phyloP scores from a whole-genome alignment of 2,797 vertebrate species.

The Myotis vivesi region DNA sequence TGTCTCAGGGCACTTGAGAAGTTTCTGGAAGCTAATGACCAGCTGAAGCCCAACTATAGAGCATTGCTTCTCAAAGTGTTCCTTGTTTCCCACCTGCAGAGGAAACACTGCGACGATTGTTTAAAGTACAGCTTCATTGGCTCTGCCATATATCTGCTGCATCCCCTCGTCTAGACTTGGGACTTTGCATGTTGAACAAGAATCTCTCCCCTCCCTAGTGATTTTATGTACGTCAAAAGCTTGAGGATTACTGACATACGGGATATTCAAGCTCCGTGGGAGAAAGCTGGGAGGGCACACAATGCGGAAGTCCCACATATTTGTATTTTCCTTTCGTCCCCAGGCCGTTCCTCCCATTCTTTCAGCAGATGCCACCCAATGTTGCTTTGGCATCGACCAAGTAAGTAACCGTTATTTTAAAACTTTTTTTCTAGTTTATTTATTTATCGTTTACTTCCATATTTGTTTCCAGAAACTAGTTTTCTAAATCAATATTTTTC shows the following conservation, averaged over 20 bases:
- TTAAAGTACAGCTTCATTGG: neutral
- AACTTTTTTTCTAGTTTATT: neutral
- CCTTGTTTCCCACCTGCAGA: neutral
- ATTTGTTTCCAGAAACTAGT: constrained; percentile 41
- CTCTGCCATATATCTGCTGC: neutral
- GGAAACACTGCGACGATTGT: neutral
- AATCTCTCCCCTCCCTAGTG: neutral
- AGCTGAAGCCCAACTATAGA: neutral
- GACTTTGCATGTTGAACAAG: constrained; percentile 14
- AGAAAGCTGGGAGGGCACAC: neutral
- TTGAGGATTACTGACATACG: neutral
- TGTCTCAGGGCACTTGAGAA: constrained; percentile 3
- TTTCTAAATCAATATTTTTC: constrained; percentile 30
- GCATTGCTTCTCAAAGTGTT: neutral
- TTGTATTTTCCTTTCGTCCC: constrained; percentile 61
- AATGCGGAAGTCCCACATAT: neutral
- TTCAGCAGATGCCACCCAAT: constrained; percentile 80
- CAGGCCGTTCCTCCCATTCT: constrained; percentile 87
- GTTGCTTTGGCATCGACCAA: constrained; percentile 78
- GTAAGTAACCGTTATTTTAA: constrained; percentile 85
- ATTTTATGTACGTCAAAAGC: neutral
- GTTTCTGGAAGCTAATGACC: neutral
- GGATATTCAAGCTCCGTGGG: neutral
- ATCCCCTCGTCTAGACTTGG: neutral
- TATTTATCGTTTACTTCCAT: neutral